Evolutionary conservation across 2,888 invertebrate species (phyloP).

Genomic region (Cotesia congregata): DNA sequence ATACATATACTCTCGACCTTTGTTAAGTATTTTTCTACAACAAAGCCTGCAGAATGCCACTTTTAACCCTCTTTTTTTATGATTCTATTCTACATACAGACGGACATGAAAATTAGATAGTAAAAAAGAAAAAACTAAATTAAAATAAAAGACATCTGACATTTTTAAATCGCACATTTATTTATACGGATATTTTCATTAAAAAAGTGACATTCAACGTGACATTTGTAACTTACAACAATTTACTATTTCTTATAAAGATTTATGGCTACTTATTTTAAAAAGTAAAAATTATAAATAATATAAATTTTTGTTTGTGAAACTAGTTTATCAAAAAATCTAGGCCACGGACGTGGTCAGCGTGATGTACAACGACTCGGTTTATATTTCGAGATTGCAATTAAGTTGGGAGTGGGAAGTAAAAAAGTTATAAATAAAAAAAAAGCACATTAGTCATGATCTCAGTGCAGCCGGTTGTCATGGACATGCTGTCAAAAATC

Average conservation of each 20-base stretch:
- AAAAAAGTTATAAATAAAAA: neutral
- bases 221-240: neutral
- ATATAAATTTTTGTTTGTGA: neutral
- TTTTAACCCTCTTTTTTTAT: slow-evolving; percentile 8
- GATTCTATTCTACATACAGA: neutral
- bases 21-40: neutral
- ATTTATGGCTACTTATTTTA: too few relatives aligned
- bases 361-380: neutral
- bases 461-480: neutral
- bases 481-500: neutral
- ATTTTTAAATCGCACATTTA: neutral
- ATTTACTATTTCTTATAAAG: neutral
- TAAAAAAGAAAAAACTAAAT: neutral
- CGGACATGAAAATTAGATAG: neutral
- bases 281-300: neutral
- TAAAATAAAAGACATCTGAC: neutral
- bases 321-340: neutral
- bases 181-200: neutral
- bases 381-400: neutral
- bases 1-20: neutral
- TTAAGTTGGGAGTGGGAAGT: neutral
- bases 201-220: neutral
- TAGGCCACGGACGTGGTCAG: neutral
- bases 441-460: neutral
- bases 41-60: neutral